phyloP scores from a whole-genome alignment of 2,797 vertebrate genomes.

The Picus viridis region DNA sequence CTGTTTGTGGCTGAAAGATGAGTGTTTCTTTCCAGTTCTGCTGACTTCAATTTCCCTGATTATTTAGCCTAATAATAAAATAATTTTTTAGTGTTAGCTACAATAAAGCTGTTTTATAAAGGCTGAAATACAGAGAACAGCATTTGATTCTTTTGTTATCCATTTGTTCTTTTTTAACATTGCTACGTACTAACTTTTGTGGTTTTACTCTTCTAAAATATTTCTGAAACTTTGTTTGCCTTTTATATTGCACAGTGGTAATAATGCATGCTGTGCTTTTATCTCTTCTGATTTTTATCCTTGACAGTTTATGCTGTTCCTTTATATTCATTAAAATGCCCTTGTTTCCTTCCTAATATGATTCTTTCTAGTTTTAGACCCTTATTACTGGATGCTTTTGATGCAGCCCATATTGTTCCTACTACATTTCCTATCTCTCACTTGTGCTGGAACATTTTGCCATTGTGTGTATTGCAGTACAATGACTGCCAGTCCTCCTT shows the following conservation, averaged over 20 bases:
- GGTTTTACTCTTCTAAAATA: slow-evolving; percentile 54
- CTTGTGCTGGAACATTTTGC: neutral
- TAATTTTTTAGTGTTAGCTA: neutral
- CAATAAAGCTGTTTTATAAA: neutral
- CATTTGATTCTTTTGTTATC: slow-evolving; percentile 27
- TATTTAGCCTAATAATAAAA: slow-evolving; percentile 9
- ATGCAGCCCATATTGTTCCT: slow-evolving; percentile 19
- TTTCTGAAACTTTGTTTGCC: slow-evolving; percentile 63
- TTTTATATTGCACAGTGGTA: slow-evolving; percentile 60
- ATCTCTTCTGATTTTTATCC: slow-evolving; percentile 64
- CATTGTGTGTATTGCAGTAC: slow-evolving; percentile 1
- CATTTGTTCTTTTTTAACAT: slow-evolving; percentile 15
- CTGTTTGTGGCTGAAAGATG: neutral
- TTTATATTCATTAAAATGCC: slow-evolving; percentile 65
- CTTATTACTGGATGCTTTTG: slow-evolving; percentile 64
- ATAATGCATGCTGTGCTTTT: slow-evolving; percentile 65
- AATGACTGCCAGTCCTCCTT: slow-evolving; percentile 28
- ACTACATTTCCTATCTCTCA: slow-evolving; percentile 31
- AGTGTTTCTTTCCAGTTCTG: neutral
- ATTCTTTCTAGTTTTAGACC: slow-evolving; percentile 59
- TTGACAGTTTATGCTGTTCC: slow-evolving; percentile 61
- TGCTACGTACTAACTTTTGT: slow-evolving; percentile 15
- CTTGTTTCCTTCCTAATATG: slow-evolving; percentile 62
- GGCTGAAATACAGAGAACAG: neutral
- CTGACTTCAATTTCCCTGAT: neutral